Evolutionary conservation across 2,797 vertebrate genomes (phyloP), one percentile per base, ranked within the genome.

Genomic region (Halcyon chelicuti): DNA sequence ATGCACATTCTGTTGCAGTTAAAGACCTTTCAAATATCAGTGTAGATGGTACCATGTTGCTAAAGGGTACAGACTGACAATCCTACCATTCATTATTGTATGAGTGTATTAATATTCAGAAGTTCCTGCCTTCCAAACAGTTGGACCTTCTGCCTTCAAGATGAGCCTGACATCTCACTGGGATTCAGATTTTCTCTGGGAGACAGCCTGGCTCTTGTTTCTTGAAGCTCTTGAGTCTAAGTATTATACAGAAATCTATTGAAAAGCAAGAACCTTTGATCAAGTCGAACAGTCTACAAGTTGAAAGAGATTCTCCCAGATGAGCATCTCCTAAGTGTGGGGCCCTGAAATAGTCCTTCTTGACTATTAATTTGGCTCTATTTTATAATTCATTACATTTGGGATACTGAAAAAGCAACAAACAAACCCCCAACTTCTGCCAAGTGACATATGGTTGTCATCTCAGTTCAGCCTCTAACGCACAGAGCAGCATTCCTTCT

Each of bases 361-460:
- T 94, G 92, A 72, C 92, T 92, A 80, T 90, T 95, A 94, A 93
- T 94, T 97, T 49, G 82, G 40, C n/a, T 93, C 76, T 95, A 14
- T 90, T 97, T 97, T 95, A 97, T 95, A 96, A 96, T 96, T 96
- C 86, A 96, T 94, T 94, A 93, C 84, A 73, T 83, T 40, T 75
- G 92, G 89, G 88, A 96, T 72, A n/a, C 52, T 74, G 81, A 83
- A 89, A 93, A 92, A 92, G 75, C 91, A 91, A 67, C 91, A 93
- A 96, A 86, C 78, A 82, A 47, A n/a, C 31, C 84, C 80, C 54
- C 1, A 14, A 40, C 76, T 94, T 94, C 75, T 95, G 94, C 91
- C 91, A 79, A 96, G 91, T 83, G 91, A 46, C 94, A 94, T 97
- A 88, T 88, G 96, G 95, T 90, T 96, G 95, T 96, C 96, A 90